A percentile compares a stretch with the other conserved stretches of the same genome.
These are phyloP conservation scores for Muschampia plurimacula DNA, from an alignment of 2,888 invertebrate genomes.

Conservation along the genomic window DNA sequence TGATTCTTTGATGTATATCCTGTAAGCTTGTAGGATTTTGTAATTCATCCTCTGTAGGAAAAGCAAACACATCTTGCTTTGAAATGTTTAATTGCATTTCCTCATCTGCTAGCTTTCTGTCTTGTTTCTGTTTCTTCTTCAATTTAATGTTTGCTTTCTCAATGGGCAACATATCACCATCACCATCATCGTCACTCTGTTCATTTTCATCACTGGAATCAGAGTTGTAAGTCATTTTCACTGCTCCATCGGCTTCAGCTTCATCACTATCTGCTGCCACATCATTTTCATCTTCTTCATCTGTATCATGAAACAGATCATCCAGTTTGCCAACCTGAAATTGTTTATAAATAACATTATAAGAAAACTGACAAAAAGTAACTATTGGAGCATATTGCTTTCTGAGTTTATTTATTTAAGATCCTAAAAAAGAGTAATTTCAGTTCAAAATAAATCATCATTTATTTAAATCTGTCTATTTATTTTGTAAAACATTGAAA, in stretches of 20 bases:
- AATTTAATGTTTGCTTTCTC: constrained; percentile 93
- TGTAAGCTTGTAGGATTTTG: constrained; percentile 90
- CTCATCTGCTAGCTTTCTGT: constrained; percentile 90
- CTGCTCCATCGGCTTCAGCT: constrained; percentile 56
- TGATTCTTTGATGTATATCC: constrained; percentile 95
- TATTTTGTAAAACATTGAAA: too few relatives aligned
- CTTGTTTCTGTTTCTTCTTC: constrained; percentile 89
- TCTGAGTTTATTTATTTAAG: too few relatives aligned
- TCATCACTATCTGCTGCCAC: constrained; percentile 67
- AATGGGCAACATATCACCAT: constrained; percentile 92
- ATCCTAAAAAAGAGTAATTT: too few relatives aligned
- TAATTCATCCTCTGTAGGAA: constrained; percentile 91
- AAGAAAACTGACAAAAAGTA: too few relatives aligned
- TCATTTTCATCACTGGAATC: constrained; percentile 65
- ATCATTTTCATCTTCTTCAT: constrained; percentile 66
- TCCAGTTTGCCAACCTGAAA: constrained; percentile 80
- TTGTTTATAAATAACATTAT: constrained; percentile 23
- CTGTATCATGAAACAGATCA: constrained; percentile 82
- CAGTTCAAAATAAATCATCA: too few relatives aligned
- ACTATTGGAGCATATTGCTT: too few relatives aligned
- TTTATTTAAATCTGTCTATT: too few relatives aligned
- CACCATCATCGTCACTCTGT: constrained; percentile 64
- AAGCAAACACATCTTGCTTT: constrained; percentile 91
- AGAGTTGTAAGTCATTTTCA: constrained; percentile 68
- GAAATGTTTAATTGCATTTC: constrained; percentile 93